Conservation (phyloP, 2,888 invertebrate species). For the Rhopalosiphum nymphaeae region DNA sequence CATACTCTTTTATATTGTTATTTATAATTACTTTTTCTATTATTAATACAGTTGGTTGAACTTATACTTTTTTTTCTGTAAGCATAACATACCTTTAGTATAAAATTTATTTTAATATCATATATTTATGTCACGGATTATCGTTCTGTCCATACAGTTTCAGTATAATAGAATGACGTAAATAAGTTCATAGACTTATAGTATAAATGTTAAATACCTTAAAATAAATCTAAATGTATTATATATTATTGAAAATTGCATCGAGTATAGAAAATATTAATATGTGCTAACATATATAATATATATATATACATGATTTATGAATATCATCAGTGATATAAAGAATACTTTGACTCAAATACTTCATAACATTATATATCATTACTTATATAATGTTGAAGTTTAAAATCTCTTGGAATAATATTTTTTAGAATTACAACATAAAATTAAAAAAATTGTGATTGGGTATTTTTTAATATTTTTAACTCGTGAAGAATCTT, state of each 20-base stretch:
- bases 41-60: not conserved
- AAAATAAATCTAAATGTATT: no score
- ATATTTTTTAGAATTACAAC: not conserved
- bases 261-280: not conserved
- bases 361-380: no score
- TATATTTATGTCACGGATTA: not conserved
- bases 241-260: not conserved
- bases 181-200: not conserved
- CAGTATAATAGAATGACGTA: not conserved
- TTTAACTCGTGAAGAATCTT: not conserved
- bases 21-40: not conserved
- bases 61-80: not conserved
- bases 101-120: not conserved
- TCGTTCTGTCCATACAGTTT: not conserved
- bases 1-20: not conserved
- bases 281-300: no score
- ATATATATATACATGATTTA: no score
- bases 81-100: not conserved
- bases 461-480: no score
- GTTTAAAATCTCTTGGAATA: not conserved
- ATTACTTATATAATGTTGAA: not conserved
- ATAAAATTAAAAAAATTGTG: not conserved
- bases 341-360: not conserved
- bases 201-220: not conserved
- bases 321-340: not conserved